These are phyloP conservation scores for Uropsilus gracilis DNA, from an alignment of 2,113 vertebrate genomes.

Conservation along the genomic window DNA sequence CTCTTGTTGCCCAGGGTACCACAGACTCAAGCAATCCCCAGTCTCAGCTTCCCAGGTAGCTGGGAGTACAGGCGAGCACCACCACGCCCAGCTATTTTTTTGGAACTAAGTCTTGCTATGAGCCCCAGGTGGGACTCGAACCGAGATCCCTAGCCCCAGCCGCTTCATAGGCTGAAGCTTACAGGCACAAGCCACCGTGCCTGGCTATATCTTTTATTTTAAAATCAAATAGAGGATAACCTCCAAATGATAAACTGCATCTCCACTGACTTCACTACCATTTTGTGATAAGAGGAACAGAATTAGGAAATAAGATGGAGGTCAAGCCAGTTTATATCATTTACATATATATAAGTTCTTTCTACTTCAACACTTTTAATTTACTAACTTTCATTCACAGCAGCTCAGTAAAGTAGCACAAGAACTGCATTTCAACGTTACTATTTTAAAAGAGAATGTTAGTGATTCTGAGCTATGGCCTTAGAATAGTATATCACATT, in stretches of 20 bases:
- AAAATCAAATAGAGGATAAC: conserved; percentile 37
- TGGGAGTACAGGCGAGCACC: too few relatives aligned
- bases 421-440: conserved; percentile 32
- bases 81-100: too few relatives aligned
- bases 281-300: conserved; percentile 8
- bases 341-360: conserved; percentile 47
- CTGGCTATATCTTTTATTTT: conserved; percentile 47
- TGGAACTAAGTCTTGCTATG: too few relatives aligned
- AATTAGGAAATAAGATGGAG: conserved; percentile 42
- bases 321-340: conserved; percentile 52
- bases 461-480: neutral
- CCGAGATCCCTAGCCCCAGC: too few relatives aligned
- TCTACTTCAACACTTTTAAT: conserved; percentile 46
- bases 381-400: conserved; percentile 20
- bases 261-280: conserved; percentile 12
- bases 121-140: too few relatives aligned
- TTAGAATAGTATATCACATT: neutral
- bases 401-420: neutral
- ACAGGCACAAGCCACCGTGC: too few relatives aligned
- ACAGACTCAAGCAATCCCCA: too few relatives aligned
- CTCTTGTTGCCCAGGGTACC: too few relatives aligned
- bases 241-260: conserved; percentile 25
- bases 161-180: too few relatives aligned
- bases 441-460: neutral
- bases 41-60: too few relatives aligned